Conservation (phyloP, 2,797 vertebrate genomes). For the Babyrousa celebensis region DNA sequence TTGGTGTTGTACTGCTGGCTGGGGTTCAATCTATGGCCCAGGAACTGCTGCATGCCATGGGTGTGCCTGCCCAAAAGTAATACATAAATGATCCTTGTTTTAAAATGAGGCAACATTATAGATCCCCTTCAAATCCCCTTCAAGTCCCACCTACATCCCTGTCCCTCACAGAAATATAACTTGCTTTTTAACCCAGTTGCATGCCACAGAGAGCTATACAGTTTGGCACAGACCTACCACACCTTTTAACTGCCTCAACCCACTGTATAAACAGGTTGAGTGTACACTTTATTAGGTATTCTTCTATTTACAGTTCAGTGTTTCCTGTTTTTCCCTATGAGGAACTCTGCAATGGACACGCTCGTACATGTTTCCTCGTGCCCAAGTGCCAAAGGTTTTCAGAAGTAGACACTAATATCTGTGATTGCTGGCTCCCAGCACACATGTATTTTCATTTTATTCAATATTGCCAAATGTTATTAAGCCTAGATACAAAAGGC, state of each 20-base stretch:
- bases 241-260: neutral
- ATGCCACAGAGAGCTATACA: neutral
- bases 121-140: neutral
- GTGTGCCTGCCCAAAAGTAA: neutral
- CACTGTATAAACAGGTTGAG: neutral
- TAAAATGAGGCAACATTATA: neutral
- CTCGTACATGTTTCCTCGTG: conserved; percentile 54
- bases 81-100: neutral
- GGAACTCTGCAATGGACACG: conserved; percentile 44
- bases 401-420: conserved; percentile 46
- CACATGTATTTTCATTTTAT: neutral
- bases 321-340: neutral
- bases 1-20: too few species aligned
- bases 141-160: neutral
- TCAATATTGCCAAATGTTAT: neutral
- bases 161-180: neutral
- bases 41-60: too few species aligned
- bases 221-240: neutral
- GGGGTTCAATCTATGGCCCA: too few species aligned
- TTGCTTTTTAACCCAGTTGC: neutral
- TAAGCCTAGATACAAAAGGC: neutral
- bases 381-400: neutral
- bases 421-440: conserved; percentile 22
- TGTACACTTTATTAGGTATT: neutral
- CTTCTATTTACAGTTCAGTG: neutral